Percentiles rank a stretch among this genome's conserved stretches.
Conservation (phyloP, 1,140 invertebrate genomes). For the Drosophila yakuba region DNA sequence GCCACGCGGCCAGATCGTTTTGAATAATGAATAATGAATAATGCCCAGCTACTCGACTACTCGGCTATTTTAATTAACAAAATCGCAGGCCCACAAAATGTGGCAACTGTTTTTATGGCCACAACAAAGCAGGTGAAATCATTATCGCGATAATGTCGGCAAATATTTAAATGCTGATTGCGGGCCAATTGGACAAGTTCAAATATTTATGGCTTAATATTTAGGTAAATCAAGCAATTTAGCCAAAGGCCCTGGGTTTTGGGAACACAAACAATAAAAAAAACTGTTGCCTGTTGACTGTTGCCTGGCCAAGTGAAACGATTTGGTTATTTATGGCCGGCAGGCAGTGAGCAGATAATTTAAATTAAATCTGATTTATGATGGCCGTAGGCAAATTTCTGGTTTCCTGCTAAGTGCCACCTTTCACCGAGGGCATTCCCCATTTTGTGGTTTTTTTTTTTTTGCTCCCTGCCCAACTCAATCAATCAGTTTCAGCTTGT, state of each 20-base stretch:
- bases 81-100: constrained; percentile 18
- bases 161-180: constrained; percentile 49
- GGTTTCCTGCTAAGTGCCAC: constrained; percentile 12
- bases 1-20: constrained; percentile 22
- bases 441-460: too few relatives aligned
- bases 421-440: constrained; percentile 17
- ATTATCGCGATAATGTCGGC: constrained; percentile 1
- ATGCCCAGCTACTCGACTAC: not conserved
- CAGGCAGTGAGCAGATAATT: constrained; percentile 20
- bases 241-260: not conserved
- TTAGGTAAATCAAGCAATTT: constrained; percentile 20
- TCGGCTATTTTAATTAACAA: constrained; percentile 35
- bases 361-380: constrained; percentile 39
- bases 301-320: constrained; percentile 5
- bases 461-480: not conserved
- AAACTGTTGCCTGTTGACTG: not conserved
- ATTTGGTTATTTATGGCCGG: constrained; percentile 34
- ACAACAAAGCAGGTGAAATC: constrained; percentile 34
- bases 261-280: not conserved
- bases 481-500: constrained; percentile 19
- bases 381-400: constrained; percentile 19
- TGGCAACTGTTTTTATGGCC: constrained; percentile 17
- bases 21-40: not conserved
- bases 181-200: constrained; percentile 25
- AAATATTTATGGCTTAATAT: constrained; percentile 50